These are phyloP conservation scores for Pelagia noctiluca DNA, from an alignment of 30 jellyfish, hydroid and myxozoan species.

Conservation along the genomic window DNA sequence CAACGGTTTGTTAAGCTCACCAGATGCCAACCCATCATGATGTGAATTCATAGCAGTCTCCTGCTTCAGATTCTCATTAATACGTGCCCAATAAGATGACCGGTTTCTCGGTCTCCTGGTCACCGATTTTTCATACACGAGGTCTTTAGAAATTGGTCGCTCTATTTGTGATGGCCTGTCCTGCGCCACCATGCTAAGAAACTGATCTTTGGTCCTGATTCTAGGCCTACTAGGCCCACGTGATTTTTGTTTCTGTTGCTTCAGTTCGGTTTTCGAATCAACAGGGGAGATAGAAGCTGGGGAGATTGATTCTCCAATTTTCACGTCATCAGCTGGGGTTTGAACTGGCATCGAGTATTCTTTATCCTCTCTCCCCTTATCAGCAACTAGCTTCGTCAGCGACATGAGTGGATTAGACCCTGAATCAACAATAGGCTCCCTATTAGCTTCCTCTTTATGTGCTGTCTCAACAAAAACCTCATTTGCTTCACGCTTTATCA, in stretches of 20 bases:
- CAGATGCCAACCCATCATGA: too few relatives aligned
- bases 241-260: constrained; percentile 22
- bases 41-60: constrained; percentile 5
- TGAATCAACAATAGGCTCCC: too few relatives aligned
- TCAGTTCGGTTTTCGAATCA: constrained; percentile 9
- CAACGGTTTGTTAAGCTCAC: constrained; percentile 53
- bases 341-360: background rate
- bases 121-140: constrained; percentile 30
- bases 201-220: constrained; percentile 11
- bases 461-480: constrained; percentile 4
- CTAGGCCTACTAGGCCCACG: constrained; percentile 51
- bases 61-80: constrained; percentile 10
- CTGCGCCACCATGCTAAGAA: constrained; percentile 92
- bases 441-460: background rate
- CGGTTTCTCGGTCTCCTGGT: constrained; percentile 32
- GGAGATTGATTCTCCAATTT: constrained; percentile 6
- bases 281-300: background rate
- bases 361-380: background rate
- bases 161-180: constrained; percentile 85
- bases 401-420: constrained; percentile 1
- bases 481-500: background rate
- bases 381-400: background rate
- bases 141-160: constrained; percentile 52
- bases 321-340: background rate
- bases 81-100: background rate